Evolutionary conservation across 2,888 invertebrate species (phyloP), one percentile per base, ranked within the genome.

Genomic region (Litoditis marina): DNA sequence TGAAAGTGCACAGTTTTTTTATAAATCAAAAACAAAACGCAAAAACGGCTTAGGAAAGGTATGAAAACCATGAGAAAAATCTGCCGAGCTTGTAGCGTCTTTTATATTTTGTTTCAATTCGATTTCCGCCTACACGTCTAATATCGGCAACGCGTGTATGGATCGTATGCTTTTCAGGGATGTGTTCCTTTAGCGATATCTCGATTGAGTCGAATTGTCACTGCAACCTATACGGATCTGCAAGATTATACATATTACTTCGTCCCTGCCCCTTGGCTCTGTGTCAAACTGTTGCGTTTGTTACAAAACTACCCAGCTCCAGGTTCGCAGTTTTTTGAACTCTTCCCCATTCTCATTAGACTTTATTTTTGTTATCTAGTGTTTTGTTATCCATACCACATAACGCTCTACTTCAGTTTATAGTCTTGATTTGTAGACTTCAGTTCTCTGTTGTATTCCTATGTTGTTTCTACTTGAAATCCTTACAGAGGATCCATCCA

Each of bases 241-340:
- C 75, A 98, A 87, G 98, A 99, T 86, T 99, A 99, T 84, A 98
- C 98, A 3, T 99, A 99, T 85, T 99, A 98, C 85, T 99, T 99
- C 88, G 96, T 99, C 68, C 96, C 98, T 76, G 98, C 96, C n/a
- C 98, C 98, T 19, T 99, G 98, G 98, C 88, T 99, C 36, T 96
- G 95, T 64, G 95, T 99, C 22, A 99, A 99, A 86, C 86, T 99
- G 63, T 86, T 98, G 69, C 88, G 96, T 78, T 87, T 99, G 67
- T 87, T 98, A 73, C 98, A 99, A 85, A 96, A 98, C 84, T 99
- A 98, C 83, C 94, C 94, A 71, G 95, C 96, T 25, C 95, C 96
- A 78, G 89, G 89, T 89, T 85, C 4, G 27, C 32, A 5, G n/a
- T n/a, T n/a, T n/a, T n/a, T n/a, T n/a, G n/a, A n/a, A n/a, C 30